Conservation (phyloP, 2,797 vertebrate genomes). For the Nannoperca obscura region DNA sequence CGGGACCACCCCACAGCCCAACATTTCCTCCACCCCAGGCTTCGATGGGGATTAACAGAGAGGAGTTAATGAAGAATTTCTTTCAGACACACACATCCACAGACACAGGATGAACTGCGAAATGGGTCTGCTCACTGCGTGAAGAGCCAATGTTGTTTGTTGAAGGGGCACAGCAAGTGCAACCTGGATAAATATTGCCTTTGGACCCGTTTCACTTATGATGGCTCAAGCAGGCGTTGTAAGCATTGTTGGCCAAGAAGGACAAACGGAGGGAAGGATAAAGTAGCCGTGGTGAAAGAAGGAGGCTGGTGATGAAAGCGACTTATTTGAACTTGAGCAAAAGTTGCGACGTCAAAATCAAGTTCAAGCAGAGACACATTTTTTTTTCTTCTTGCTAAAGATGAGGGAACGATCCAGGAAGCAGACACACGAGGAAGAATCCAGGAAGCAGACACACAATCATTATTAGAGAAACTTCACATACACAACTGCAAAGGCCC, state of each 20-base stretch:
- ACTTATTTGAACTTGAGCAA: not conserved
- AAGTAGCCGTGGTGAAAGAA: slow-evolving; percentile 12
- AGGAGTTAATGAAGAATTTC: slow-evolving; percentile 54
- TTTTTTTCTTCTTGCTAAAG: not conserved
- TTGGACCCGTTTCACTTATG: slow-evolving; percentile 48
- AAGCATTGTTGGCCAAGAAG: slow-evolving; percentile 10
- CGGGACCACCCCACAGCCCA: slow-evolving; percentile 22
- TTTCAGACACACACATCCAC: slow-evolving; percentile 26
- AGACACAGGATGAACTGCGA: slow-evolving; percentile 17
- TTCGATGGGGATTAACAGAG: slow-evolving; percentile 28
- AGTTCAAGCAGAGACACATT: not conserved
- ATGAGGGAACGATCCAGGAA: not conserved
- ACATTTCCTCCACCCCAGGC: slow-evolving; percentile 12
- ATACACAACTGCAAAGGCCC: not conserved
- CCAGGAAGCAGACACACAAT: not conserved
- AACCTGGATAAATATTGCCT: slow-evolving; percentile 71
- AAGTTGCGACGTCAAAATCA: not conserved
- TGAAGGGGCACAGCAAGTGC: slow-evolving; percentile 49
- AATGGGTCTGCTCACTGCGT: slow-evolving; percentile 33
- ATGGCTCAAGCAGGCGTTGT: slow-evolving; percentile 28
- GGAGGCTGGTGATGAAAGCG: not conserved
- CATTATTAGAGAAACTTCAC: not conserved
- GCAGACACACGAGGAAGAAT: not conserved
- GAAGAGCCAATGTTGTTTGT: slow-evolving; percentile 53
- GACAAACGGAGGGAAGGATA: slow-evolving; percentile 34